Evolutionary conservation across 2,113 vertebrate species (phyloP).

Genomic region (Stomatorhinus ivindoensis): DNA sequence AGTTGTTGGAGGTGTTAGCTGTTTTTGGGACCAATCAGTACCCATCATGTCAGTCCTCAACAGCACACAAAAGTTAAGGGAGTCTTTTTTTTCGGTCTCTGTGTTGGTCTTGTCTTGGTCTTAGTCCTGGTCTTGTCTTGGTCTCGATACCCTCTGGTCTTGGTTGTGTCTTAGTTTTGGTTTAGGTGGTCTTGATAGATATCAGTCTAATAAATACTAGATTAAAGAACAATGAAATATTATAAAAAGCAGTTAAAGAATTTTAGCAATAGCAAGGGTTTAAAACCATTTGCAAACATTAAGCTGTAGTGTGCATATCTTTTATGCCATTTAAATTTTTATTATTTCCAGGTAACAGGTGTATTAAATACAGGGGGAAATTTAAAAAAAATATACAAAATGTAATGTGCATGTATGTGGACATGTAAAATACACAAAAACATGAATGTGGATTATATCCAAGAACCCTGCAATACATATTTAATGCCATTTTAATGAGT

Average conservation of each 20-base stretch:
- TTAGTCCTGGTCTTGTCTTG: no score
- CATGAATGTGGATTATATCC: neutral
- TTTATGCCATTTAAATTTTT: neutral
- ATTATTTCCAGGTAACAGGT: neutral
- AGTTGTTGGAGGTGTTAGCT: no score
- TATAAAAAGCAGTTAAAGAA: neutral
- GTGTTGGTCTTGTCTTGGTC: no score
- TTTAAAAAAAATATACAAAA: neutral
- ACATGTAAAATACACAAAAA: neutral
- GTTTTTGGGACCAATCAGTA: no score
- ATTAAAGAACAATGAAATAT: neutral
- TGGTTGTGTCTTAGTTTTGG: no score
- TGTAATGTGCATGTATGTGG: neutral
- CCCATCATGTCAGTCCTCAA: no score
- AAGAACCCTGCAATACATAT: neutral
- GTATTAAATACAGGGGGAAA: neutral
- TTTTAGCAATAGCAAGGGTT: neutral
- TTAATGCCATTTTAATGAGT: neutral
- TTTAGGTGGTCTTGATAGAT: no score
- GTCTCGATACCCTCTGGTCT: no score
- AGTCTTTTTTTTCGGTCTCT: no score
- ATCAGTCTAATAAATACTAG: neutral
- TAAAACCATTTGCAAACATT: neutral
- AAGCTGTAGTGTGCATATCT: neutral
- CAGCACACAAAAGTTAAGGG: no score